A percentile compares a stretch with the other conserved stretches of the same genome.
Conservation (phyloP, 2,888 invertebrate species). For the Drosophila atripex region DNA sequence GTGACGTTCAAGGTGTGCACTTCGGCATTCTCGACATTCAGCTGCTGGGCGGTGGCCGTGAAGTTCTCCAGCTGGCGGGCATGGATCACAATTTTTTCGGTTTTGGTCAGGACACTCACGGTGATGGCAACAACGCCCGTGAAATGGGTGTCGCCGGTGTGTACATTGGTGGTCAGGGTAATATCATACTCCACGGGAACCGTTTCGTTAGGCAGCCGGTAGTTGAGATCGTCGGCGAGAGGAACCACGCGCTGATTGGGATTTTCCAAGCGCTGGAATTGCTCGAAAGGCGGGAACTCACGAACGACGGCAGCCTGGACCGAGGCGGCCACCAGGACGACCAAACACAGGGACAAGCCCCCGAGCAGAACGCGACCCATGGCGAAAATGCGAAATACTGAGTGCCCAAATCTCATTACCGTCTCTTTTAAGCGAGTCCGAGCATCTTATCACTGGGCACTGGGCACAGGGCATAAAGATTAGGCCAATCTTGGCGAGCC, state of each 20-base stretch:
- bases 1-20: slow-evolving; percentile 23
- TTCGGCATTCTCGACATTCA: slow-evolving; percentile 1
- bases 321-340: slow-evolving; percentile 47
- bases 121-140: slow-evolving; percentile 70
- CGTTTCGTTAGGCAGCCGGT: slow-evolving; percentile 85
- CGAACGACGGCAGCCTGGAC: slow-evolving; percentile 57
- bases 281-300: slow-evolving; percentile 58
- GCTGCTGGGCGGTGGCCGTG: slow-evolving; percentile 53
- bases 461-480: slow-evolving; percentile 48
- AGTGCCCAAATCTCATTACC: background rate
- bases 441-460: slow-evolving; percentile 42
- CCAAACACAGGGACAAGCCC: slow-evolving; percentile 37
- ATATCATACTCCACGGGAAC: slow-evolving; percentile 85
- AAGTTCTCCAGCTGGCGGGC: slow-evolving; percentile 59
- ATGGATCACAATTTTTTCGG: slow-evolving; percentile 71
- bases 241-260: slow-evolving; percentile 48
- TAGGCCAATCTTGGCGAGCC: slow-evolving; percentile 50
- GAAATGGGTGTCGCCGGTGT: slow-evolving; percentile 67
- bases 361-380: slow-evolving; percentile 53
- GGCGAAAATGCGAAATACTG: slow-evolving; percentile 60
- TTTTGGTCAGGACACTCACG: slow-evolving; percentile 54
- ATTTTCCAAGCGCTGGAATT: slow-evolving; percentile 46
- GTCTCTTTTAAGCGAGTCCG: slow-evolving; percentile 55
- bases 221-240: slow-evolving; percentile 70
- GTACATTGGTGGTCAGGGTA: slow-evolving; percentile 72